These are phyloP conservation scores for Serranus cabrilla DNA, from an alignment of 2,797 vertebrate genomes.

Conservation along the genomic window DNA sequence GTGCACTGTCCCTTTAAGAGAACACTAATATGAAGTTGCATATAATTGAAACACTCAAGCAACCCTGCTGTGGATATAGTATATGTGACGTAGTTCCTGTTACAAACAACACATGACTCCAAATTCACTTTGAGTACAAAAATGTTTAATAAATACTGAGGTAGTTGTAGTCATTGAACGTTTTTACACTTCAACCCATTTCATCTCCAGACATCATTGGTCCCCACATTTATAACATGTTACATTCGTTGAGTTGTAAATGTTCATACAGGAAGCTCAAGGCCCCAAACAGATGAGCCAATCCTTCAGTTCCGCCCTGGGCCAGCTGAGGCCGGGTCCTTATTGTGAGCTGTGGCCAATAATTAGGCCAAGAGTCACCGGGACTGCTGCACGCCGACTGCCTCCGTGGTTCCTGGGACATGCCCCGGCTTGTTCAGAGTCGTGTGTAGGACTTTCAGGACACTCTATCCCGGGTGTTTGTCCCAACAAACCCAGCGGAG, in stretches of 20 bases:
- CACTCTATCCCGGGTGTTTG: background rate
- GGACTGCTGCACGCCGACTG: background rate
- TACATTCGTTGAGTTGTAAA: constrained; percentile 5
- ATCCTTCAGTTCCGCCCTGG: background rate
- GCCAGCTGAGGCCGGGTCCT: constrained; percentile 14
- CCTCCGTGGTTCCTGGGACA: constrained; percentile 13
- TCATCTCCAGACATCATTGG: constrained; percentile 14
- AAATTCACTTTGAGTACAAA: constrained; percentile 42
- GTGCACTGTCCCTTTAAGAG: too few relatives aligned
- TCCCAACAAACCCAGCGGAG: background rate
- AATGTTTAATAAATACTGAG: constrained; percentile 82
- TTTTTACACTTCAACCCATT: constrained; percentile 52
- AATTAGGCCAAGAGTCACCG: constrained; percentile 44
- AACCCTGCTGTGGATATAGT: too few relatives aligned
- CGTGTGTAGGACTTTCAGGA: background rate
- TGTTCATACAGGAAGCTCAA: constrained; percentile 10
- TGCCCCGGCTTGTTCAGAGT: constrained; percentile 2
- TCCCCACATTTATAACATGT: background rate
- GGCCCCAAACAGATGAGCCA: background rate
- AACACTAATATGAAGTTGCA: too few relatives aligned
- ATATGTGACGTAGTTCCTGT: too few relatives aligned
- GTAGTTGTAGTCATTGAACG: constrained; percentile 64
- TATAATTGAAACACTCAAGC: too few relatives aligned
- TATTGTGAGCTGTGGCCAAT: background rate
- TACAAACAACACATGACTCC: too few relatives aligned